These are phyloP conservation scores for Acanthoscelides obtectus DNA, from an alignment of 2,888 invertebrate genomes.

Conservation along the genomic window DNA sequence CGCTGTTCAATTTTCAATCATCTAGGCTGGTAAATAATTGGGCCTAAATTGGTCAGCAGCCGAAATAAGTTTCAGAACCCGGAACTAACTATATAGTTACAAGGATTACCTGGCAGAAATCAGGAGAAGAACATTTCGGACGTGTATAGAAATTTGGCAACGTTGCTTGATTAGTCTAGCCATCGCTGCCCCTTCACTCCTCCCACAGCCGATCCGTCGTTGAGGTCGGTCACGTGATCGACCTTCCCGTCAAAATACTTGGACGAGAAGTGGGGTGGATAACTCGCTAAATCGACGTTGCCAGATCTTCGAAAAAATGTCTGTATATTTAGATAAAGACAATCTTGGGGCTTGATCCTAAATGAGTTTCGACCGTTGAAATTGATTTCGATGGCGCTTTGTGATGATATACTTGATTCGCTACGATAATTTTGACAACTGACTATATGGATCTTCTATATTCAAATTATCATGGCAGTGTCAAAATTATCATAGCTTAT, in stretches of 20 bases:
- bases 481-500: too few relatives aligned
- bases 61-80: too few relatives aligned
- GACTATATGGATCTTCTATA: too few relatives aligned
- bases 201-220: conserved; percentile 32
- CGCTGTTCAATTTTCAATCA: neutral
- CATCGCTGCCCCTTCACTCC: conserved; percentile 36
- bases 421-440: too few relatives aligned
- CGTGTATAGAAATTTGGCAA: neutral
- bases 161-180: conserved; percentile 51
- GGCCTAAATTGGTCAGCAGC: too few relatives aligned
- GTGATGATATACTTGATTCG: too few relatives aligned
- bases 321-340: neutral
- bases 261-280: neutral
- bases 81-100: too few relatives aligned
- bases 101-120: neutral
- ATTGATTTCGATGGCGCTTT: too few relatives aligned
- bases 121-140: too few relatives aligned
- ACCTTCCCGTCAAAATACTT: conserved; percentile 77
- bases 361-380: too few relatives aligned
- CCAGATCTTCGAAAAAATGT: neutral
- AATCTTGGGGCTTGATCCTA: too few relatives aligned
- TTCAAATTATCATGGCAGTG: too few relatives aligned
- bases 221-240: conserved; percentile 66
- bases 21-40: neutral
- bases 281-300: neutral